A percentile compares a stretch with the other conserved stretches of the same genome.
phyloP scores from a whole-genome alignment of 2,888 invertebrate genomes.

The Nephrotoma guestfalica region DNA sequence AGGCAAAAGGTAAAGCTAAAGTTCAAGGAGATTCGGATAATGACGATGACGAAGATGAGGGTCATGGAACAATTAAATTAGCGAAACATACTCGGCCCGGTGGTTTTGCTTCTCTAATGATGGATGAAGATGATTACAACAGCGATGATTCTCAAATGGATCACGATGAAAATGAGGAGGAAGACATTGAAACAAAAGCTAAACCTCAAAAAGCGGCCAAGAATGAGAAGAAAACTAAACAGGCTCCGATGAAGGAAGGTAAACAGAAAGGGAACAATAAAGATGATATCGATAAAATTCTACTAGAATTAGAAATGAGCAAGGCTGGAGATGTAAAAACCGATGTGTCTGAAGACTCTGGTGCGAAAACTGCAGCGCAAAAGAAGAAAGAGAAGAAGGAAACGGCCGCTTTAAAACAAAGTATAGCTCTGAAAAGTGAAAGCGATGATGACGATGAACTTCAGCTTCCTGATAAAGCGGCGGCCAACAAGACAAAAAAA shows the following conservation, averaged over 20 bases:
- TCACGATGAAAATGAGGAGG: conserved; percentile 18
- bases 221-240: conserved; percentile 33
- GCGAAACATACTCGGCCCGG: conserved; percentile 27
- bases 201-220: conserved; percentile 28
- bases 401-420: conserved; percentile 29
- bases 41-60: conserved; percentile 30
- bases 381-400: conserved; percentile 85
- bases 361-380: conserved; percentile 65
- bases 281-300: conserved; percentile 67
- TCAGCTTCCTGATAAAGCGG: conserved; percentile 30
- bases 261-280: conserved; percentile 62
- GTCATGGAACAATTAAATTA: background rate
- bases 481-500: conserved; percentile 43
- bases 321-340: conserved; percentile 47
- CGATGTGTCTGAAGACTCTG: conserved; percentile 22
- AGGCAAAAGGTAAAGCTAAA: conserved; percentile 41
- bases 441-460: conserved; percentile 35
- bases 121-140: conserved; percentile 42
- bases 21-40: conserved; percentile 24
- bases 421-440: conserved; percentile 33
- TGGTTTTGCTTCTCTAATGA: conserved; percentile 52
- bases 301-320: conserved; percentile 71
- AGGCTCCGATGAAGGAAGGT: conserved; percentile 58
- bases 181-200: conserved; percentile 31
- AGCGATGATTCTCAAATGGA: conserved; percentile 14